Percentiles rank a stretch among this genome's conserved stretches.
phyloP scores from a whole-genome alignment of 2,797 vertebrate genomes.

The Pseudomugil tenellus region DNA sequence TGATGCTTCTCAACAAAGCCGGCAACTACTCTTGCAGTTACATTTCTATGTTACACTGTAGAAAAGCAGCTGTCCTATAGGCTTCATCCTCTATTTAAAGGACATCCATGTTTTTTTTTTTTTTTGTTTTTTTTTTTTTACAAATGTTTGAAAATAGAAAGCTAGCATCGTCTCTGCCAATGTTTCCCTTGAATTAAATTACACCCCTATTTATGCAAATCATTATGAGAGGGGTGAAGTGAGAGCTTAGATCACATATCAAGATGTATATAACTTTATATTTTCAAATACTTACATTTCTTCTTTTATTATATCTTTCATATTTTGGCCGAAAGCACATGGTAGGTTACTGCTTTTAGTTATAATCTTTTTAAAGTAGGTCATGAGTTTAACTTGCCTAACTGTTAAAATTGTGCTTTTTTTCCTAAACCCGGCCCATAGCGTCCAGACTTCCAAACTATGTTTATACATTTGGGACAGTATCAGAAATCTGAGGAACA shows the following conservation, averaged over 20 bases:
- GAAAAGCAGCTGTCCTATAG: conserved; percentile 14
- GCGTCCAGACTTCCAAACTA: too few species aligned
- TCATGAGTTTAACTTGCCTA: too few species aligned
- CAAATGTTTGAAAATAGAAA: conserved; percentile 65
- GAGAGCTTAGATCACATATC: neutral
- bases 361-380: too few species aligned
- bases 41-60: conserved; percentile 2
- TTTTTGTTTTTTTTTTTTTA: too few species aligned
- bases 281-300: neutral
- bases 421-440: too few species aligned
- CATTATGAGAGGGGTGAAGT: neutral
- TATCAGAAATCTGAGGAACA: too few species aligned
- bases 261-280: neutral
- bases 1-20: conserved; percentile 8
- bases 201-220: neutral
- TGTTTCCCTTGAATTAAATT: neutral
- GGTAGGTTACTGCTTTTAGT: too few species aligned
- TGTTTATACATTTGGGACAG: too few species aligned
- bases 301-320: neutral
- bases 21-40: neutral
- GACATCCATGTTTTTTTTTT: too few species aligned
- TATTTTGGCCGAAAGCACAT: too few species aligned
- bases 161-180: neutral
- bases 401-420: too few species aligned
- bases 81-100: conserved; percentile 38